A percentile compares a stretch with the other conserved stretches of the same genome.
Conservation (phyloP, 2,113 vertebrate genomes). For the Pithys albifrons region DNA sequence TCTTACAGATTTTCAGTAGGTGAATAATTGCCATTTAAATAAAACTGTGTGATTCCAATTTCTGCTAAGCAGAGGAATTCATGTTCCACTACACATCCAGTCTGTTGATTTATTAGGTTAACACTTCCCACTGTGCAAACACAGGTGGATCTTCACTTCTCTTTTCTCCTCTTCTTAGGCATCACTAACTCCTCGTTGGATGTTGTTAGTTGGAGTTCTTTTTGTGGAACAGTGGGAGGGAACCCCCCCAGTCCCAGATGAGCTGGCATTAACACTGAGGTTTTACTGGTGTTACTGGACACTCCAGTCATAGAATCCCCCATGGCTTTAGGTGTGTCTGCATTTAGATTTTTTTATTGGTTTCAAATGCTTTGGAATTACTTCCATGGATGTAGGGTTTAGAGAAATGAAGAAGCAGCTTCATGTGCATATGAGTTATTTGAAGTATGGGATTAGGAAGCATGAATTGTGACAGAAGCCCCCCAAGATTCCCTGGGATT, state of each 20-base stretch:
- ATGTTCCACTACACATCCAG: background rate
- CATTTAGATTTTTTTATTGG: background rate
- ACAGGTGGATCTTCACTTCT: background rate
- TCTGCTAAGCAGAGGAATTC: background rate
- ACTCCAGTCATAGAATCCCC: background rate
- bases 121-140: background rate
- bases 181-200: background rate
- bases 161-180: background rate
- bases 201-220: background rate
- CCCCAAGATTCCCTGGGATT: background rate
- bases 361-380: background rate
- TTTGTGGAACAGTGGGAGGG: background rate
- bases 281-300: background rate
- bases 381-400: background rate
- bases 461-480: background rate
- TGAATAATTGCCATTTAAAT: background rate
- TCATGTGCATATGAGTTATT: background rate
- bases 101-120: background rate
- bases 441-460: background rate
- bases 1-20: background rate
- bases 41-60: background rate
- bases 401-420: background rate
- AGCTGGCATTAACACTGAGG: background rate
- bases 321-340: rapidly evolving
- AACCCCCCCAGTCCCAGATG: rapidly evolving